These are phyloP conservation scores for Oryzias celebensis DNA, from an alignment of 2,113 vertebrate species.

Conservation along the genomic window DNA sequence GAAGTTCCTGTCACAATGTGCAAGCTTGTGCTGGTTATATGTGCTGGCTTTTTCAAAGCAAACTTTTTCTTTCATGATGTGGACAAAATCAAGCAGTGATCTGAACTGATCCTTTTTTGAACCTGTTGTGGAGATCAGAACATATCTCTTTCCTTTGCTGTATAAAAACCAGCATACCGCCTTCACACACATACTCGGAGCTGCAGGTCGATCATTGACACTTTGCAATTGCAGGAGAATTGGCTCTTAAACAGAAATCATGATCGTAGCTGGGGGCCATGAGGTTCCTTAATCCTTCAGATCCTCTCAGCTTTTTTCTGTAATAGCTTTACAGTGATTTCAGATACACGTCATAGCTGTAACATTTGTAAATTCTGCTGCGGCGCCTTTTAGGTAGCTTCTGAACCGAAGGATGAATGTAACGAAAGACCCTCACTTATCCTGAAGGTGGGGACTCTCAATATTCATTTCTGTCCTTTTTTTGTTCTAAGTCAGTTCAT, in stretches of 20 bases:
- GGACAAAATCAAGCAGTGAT: no score
- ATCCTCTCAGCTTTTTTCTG: conserved; percentile 21
- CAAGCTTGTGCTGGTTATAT: no score
- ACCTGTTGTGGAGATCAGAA: no score
- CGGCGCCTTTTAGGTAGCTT: neutral
- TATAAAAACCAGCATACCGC: no score
- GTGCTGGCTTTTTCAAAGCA: no score
- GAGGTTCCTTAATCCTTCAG: conserved; percentile 42
- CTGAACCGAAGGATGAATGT: conserved; percentile 1
- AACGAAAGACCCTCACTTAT: conserved; percentile 68
- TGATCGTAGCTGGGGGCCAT: conserved; percentile 40
- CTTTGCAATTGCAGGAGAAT: conserved; percentile 18
- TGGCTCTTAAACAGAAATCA: conserved; percentile 16
- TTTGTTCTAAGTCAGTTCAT: no score
- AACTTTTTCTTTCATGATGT: no score
- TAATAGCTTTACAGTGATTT: conserved; percentile 53
- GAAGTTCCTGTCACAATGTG: no score
- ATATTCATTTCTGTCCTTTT: no score
- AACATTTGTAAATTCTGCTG: conserved; percentile 49
- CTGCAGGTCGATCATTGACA: conserved; percentile 2
- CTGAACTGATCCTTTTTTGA: no score
- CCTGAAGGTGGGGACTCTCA: conserved; percentile 5
- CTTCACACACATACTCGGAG: no score
- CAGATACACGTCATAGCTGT: conserved; percentile 26
- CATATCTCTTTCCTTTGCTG: no score